A percentile compares a stretch with the other conserved stretches of the same genome.
These are phyloP conservation scores for Leptothorax acervorum DNA, from an alignment of 2,888 invertebrate species.

Conservation along the genomic window DNA sequence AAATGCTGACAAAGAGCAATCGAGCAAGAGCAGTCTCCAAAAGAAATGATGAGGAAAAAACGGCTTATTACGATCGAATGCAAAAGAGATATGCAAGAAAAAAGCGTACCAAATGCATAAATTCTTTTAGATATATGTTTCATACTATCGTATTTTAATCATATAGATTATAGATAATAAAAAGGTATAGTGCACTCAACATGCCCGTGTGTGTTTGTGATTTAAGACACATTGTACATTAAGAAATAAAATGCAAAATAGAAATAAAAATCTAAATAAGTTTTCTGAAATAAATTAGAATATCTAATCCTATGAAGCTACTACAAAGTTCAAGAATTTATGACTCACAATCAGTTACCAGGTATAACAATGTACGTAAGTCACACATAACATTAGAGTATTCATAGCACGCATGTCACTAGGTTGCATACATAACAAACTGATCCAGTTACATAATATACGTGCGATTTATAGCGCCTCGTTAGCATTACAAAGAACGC, in stretches of 20 bases:
- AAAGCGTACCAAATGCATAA: not conserved
- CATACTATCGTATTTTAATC: not conserved
- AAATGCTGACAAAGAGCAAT: constrained; percentile 18
- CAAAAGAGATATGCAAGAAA: not conserved
- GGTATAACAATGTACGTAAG: not conserved
- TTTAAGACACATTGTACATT: not conserved
- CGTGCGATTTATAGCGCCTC: not conserved
- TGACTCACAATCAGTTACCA: not conserved
- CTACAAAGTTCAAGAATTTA: constrained; percentile 20
- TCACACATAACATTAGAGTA: not conserved
- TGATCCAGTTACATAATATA: constrained; percentile 52
- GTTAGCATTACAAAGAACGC: constrained; percentile 18
- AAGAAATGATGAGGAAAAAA: not conserved
- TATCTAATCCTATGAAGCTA: not conserved
- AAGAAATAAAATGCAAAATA: not conserved
- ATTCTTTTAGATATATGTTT: not conserved
- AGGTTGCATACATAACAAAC: constrained; percentile 37
- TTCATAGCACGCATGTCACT: constrained; percentile 9
- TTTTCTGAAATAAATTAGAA: not conserved
- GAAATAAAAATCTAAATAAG: not conserved
- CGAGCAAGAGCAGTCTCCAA: not conserved
- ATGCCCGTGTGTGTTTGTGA: not conserved
- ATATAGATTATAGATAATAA: not conserved
- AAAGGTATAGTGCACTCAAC: not conserved
- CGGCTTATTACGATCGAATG: not conserved